Evolutionary conservation across 2,113 vertebrate species (phyloP).

Genomic region (Eretmodus cyanostictus): DNA sequence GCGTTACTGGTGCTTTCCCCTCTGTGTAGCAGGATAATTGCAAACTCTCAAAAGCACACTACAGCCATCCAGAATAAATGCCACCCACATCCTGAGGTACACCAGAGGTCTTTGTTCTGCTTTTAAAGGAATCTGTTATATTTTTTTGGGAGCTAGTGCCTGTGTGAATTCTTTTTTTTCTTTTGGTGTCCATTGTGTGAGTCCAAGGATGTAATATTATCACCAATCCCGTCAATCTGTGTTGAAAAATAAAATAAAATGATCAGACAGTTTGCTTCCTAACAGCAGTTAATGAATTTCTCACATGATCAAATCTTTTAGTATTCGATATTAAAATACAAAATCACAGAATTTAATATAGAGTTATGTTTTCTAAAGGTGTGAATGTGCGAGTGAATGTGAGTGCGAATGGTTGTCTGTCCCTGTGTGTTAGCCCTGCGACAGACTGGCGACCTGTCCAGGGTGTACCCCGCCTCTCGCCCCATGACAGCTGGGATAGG

Average conservation of each 20-base stretch:
- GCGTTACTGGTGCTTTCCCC: neutral
- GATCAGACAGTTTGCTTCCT: neutral
- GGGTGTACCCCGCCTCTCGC: no score
- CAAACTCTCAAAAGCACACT: neutral
- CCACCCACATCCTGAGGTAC: constrained; percentile 15
- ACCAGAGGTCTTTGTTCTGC: neutral
- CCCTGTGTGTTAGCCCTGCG: no score
- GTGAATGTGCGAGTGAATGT: no score
- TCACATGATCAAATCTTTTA: neutral
- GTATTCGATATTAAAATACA: neutral
- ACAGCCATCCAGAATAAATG: neutral
- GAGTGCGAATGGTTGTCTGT: no score
- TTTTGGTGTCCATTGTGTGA: neutral
- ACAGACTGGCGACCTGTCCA: no score
- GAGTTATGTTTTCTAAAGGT: neutral
- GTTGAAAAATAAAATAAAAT: neutral
- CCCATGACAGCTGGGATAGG: no score
- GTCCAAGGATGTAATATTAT: neutral
- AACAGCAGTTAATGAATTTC: neutral
- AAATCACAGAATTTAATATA: neutral
- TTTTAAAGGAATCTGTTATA: neutral
- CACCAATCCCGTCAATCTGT: neutral
- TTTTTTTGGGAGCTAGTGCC: neutral
- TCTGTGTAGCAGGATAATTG: neutral
- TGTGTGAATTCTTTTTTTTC: neutral